phyloP scores from a whole-genome alignment of 2,888 invertebrate genomes.

The Cheilosia pagana region DNA sequence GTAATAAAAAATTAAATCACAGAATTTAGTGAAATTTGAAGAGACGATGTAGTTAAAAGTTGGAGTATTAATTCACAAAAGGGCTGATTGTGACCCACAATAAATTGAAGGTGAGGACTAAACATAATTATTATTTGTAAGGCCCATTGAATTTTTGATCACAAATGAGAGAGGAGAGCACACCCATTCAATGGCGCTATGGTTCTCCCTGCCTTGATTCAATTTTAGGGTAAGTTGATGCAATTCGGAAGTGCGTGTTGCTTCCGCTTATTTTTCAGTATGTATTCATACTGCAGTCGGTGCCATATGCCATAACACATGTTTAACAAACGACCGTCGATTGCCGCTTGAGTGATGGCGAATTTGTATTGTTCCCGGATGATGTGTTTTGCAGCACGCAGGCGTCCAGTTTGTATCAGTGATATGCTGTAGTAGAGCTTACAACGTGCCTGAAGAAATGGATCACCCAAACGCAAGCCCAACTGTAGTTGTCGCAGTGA shows the following conservation, averaged over 20 bases:
- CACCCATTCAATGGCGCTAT: neutral
- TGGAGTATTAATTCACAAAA: no score
- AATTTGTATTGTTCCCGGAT: constrained; percentile 85
- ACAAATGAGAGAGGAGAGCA: constrained; percentile 15
- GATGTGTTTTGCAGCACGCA: constrained; percentile 87
- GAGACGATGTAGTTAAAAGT: no score
- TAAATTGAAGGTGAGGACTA: no score
- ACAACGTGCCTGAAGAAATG: constrained; percentile 91
- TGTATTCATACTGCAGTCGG: constrained; percentile 86
- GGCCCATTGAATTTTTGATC: constrained; percentile 27
- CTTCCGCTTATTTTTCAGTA: constrained; percentile 45
- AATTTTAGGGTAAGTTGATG: neutral
- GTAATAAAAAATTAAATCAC: no score
- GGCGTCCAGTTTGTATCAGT: constrained; percentile 91
- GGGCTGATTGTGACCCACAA: no score
- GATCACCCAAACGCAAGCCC: constrained; percentile 92
- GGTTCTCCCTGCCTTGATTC: neutral
- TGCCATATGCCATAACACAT: constrained; percentile 96
- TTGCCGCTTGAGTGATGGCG: constrained; percentile 80
- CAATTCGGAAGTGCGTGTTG: neutral
- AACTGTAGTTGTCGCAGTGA: constrained; percentile 92
- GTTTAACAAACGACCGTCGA: constrained; percentile 87
- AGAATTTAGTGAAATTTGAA: no score
- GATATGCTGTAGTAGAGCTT: constrained; percentile 94
- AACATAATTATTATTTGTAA: no score